Evolutionary conservation across 2,113 vertebrate species (phyloP).

Genomic region (Corythornis vintsioides): DNA sequence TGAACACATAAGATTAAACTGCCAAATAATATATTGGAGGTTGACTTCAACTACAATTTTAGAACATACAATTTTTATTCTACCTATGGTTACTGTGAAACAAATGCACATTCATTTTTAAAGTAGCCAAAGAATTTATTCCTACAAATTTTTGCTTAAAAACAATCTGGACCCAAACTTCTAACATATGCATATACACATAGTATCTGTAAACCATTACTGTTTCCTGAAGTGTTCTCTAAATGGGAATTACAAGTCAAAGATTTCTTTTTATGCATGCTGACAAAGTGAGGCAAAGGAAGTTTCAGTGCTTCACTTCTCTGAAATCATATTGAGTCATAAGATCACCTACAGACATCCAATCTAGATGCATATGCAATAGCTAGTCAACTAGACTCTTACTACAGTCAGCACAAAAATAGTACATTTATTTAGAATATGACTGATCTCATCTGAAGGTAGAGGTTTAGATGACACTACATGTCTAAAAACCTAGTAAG

Average conservation of each 20-base stretch:
- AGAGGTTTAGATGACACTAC: background rate
- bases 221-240: background rate
- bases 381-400: background rate
- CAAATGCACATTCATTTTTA: background rate
- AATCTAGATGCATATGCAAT: background rate
- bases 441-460: background rate
- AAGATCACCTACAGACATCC: background rate
- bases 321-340: background rate
- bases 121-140: background rate
- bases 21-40: background rate
- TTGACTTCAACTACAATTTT: background rate
- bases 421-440: background rate
- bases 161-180: background rate
- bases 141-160: background rate
- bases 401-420: background rate
- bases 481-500: background rate
- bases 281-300: background rate
- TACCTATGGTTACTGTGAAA: background rate
- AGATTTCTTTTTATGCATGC: background rate
- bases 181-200: background rate
- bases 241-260: background rate
- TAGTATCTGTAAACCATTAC: accelerated
- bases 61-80: background rate
- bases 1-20: background rate
- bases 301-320: background rate